Conservation (phyloP, 1,140 invertebrate genomes). For the Apis mellifera region Amel_HAv3.1 CM009944.2:8047501-8048000, state of each 20-base stretch:
- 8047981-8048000: neutral
- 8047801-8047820: too few species aligned
- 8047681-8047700: neutral
- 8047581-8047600: neutral
- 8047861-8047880: too few species aligned
- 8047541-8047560: slow-evolving; percentile 11
- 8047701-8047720: too few species aligned
- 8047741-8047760: too few species aligned
- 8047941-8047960: neutral
- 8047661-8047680: slow-evolving; percentile 24
- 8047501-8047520: neutral
- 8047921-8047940: neutral
- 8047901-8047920: neutral
- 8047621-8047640: slow-evolving; percentile 54
- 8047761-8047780: too few species aligned
- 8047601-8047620: neutral
- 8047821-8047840: too few species aligned
- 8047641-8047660: slow-evolving; percentile 66
- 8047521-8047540: neutral
- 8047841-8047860: neutral
- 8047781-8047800: too few species aligned
- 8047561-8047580: neutral
- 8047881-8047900: neutral
- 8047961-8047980: neutral
- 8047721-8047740: too few species aligned